Evolutionary conservation across 2,797 vertebrate genomes (phyloP).

Genomic region (Remorina albescens): DNA sequence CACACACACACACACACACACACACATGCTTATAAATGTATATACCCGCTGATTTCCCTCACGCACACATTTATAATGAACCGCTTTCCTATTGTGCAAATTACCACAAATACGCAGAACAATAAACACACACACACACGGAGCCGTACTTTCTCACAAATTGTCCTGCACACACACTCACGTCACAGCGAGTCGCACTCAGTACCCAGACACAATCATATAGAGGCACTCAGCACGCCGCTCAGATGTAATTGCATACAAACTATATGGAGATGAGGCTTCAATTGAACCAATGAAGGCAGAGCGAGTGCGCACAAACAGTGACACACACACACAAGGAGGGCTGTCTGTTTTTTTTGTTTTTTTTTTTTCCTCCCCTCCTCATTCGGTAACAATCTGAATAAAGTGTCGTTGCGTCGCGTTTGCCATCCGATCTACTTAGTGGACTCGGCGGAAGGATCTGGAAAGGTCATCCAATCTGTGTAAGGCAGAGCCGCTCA

Average conservation of each 20-base stretch:
- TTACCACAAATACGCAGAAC: slow-evolving; percentile 26
- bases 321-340: slow-evolving; percentile 37
- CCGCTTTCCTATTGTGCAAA: slow-evolving; percentile 47
- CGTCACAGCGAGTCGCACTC: slow-evolving; percentile 39
- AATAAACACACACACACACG: slow-evolving; percentile 34
- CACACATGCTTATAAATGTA: slow-evolving; percentile 51
- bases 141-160: slow-evolving; percentile 46
- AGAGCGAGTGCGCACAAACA: slow-evolving; percentile 60
- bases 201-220: slow-evolving; percentile 74
- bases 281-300: slow-evolving; percentile 76
- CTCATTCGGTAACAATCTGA: slow-evolving; percentile 75
- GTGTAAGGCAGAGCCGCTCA: slow-evolving; percentile 70
- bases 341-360: no score
- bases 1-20: background rate
- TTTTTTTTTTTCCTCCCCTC: no score
- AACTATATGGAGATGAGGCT: slow-evolving; percentile 82
- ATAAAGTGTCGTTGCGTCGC: slow-evolving; percentile 65
- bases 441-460: slow-evolving; percentile 70
- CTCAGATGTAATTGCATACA: slow-evolving; percentile 80
- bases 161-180: slow-evolving; percentile 41
- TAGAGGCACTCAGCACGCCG: slow-evolving; percentile 68
- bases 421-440: slow-evolving; percentile 75
- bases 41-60: slow-evolving; percentile 23
- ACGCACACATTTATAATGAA: slow-evolving; percentile 35
- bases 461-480: slow-evolving; percentile 82